Conservation (phyloP, 2,888 invertebrate species). For the Philopedon plagiatum region DNA sequence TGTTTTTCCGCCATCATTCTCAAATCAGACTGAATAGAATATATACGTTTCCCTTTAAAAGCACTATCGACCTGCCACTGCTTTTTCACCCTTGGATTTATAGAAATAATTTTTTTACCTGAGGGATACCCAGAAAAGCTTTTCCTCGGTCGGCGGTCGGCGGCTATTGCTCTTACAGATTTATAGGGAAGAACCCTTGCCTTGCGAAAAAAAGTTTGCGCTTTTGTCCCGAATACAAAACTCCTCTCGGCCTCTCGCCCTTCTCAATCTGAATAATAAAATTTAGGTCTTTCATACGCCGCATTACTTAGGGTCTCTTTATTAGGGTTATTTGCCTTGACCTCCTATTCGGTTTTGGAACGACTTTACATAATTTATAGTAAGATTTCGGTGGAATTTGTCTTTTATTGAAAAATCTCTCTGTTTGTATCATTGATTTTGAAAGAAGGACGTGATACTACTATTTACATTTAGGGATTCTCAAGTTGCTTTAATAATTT, state of each 20-base stretch:
- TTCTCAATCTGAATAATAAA: constrained; percentile 14
- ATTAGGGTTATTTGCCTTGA: constrained; percentile 7
- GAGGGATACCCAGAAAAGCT: neutral
- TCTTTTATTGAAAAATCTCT: constrained; percentile 2
- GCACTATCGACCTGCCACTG: too few relatives aligned
- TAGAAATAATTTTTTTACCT: neutral
- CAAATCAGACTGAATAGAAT: too few relatives aligned
- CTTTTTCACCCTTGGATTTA: too few relatives aligned
- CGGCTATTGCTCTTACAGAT: neutral
- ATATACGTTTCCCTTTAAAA: too few relatives aligned
- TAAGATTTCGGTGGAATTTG: constrained; percentile 3
- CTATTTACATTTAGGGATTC: too few relatives aligned
- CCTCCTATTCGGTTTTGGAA: constrained; percentile 8
- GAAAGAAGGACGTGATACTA: too few relatives aligned
- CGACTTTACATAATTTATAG: neutral
- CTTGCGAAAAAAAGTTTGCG: neutral
- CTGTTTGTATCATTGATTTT: neutral
- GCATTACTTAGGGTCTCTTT: neutral
- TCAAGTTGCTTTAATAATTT: too few relatives aligned
- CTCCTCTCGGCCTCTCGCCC: constrained; percentile 10
- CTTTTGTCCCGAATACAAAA: constrained; percentile 15
- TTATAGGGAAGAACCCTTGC: neutral
- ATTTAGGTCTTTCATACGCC: constrained; percentile 5
- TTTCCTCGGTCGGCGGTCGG: neutral
- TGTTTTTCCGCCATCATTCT: too few relatives aligned